These are phyloP conservation scores for Tonatia bakeri DNA, from an alignment of 2,113 vertebrate genomes.

Conservation along the genomic window DNA sequence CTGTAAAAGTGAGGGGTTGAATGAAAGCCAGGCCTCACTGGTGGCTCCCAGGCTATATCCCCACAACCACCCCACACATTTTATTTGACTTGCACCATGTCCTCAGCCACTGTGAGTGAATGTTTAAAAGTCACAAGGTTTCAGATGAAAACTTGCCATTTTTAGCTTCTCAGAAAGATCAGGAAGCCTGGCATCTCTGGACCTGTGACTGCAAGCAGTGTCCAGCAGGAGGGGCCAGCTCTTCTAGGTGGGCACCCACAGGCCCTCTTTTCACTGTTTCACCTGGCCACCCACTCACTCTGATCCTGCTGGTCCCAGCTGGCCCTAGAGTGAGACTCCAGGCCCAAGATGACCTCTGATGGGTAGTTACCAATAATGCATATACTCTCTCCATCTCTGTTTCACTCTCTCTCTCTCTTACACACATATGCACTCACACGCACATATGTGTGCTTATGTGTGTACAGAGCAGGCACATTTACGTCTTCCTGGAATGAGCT, in stretches of 20 bases:
- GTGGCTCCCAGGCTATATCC: neutral
- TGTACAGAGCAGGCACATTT: neutral
- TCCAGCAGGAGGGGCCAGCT: fast-evolving
- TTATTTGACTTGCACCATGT: neutral
- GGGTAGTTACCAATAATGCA: fast-evolving
- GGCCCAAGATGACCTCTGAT: neutral
- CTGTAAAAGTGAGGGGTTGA: neutral
- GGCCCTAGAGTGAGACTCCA: neutral
- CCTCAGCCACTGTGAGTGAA: neutral
- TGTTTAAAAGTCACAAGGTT: neutral
- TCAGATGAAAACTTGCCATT: neutral
- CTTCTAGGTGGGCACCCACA: neutral
- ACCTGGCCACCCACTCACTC: too few relatives aligned
- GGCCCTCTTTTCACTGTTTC: neutral
- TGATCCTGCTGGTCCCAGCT: neutral
- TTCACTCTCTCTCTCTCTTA: neutral
- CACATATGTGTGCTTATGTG: neutral
- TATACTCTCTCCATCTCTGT: neutral
- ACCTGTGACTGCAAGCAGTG: neutral
- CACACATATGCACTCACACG: neutral
- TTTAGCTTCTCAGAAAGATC: neutral
- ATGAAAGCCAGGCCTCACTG: neutral
- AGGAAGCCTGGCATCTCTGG: neutral
- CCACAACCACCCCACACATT: neutral
- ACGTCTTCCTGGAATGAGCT: neutral